phyloP scores from a whole-genome alignment of 1,140 invertebrate species.

The Ctenoplectra terminalis region DNA sequence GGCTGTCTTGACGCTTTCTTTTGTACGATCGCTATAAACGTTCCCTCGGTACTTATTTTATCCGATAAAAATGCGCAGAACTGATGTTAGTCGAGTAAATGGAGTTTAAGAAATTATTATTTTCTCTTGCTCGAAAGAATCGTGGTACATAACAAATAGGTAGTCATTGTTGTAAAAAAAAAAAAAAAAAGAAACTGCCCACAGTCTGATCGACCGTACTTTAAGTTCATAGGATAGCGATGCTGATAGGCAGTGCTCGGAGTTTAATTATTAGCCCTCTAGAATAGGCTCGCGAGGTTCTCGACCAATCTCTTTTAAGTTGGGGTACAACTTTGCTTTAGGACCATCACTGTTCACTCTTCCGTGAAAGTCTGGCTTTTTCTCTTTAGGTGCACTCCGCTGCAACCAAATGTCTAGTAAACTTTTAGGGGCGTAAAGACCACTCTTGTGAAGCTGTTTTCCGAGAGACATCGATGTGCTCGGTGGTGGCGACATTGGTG shows the following conservation, averaged over 20 bases:
- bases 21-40: not conserved
- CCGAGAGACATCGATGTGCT: conserved; percentile 76
- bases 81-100: no score
- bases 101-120: conserved; percentile 6
- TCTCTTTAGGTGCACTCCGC: conserved; percentile 83
- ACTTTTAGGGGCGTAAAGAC: conserved; percentile 80
- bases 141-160: not conserved
- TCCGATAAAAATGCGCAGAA: not conserved
- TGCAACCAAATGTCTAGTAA: conserved; percentile 87
- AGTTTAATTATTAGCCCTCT: conserved; percentile 63
- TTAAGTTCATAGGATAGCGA: not conserved
- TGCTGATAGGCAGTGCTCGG: not conserved
- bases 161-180: not conserved
- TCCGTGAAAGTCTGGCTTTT: conserved; percentile 91
- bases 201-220: not conserved
- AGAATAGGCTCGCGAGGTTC: conserved; percentile 78
- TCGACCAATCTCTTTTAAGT: conserved; percentile 84
- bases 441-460: conserved; percentile 76
- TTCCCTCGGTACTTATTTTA: not conserved
- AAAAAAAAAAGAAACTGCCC: not conserved
- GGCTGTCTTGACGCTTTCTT: not conserved
- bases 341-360: conserved; percentile 87
- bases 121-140: not conserved
- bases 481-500: conserved; percentile 90
- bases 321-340: conserved; percentile 90